Conservation (phyloP, 2,888 invertebrate genomes). For the Cataglyphis rosenhaueri region DNA sequence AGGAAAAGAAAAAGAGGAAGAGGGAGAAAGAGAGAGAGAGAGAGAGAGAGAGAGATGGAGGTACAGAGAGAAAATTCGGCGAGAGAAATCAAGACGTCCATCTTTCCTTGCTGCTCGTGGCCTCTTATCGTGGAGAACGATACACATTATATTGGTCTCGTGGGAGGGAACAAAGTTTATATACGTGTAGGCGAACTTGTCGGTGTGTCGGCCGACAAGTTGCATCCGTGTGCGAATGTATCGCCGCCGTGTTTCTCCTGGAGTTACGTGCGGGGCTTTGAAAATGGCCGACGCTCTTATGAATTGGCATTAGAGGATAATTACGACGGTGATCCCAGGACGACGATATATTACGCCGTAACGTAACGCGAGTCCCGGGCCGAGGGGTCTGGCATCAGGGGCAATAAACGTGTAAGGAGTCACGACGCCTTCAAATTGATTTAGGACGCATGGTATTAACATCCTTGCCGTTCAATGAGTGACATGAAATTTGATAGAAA, state of each 20-base stretch:
- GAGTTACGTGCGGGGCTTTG: conserved; percentile 83
- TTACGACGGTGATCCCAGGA: conserved; percentile 73
- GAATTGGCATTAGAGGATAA: conserved; percentile 76
- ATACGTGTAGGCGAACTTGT: background rate
- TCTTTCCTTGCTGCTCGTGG: conserved; percentile 41
- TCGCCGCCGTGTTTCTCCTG: conserved; percentile 70
- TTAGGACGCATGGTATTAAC: conserved; percentile 26
- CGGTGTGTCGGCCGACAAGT: background rate
- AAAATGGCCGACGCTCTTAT: conserved; percentile 76
- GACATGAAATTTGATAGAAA: background rate
- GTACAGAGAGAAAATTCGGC: conserved; percentile 55
- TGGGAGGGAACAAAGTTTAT: conserved; percentile 48
- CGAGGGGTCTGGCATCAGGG: conserved; percentile 49
- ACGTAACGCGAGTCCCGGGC: conserved; percentile 51
- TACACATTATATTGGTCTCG: conserved; percentile 71
- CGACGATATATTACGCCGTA: conserved; percentile 71
- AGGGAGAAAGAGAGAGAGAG: background rate
- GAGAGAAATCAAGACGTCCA: conserved; percentile 64
- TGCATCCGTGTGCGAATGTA: conserved; percentile 42
- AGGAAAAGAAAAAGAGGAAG: background rate
- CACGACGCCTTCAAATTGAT: conserved; percentile 56
- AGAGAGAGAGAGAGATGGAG: background rate
- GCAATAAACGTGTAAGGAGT: conserved; percentile 59
- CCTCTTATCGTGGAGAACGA: conserved; percentile 70
- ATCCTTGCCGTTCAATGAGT: background rate